Conservation (phyloP, 1,140 invertebrate genomes). For the Anoplophora glabripennis region DNA sequence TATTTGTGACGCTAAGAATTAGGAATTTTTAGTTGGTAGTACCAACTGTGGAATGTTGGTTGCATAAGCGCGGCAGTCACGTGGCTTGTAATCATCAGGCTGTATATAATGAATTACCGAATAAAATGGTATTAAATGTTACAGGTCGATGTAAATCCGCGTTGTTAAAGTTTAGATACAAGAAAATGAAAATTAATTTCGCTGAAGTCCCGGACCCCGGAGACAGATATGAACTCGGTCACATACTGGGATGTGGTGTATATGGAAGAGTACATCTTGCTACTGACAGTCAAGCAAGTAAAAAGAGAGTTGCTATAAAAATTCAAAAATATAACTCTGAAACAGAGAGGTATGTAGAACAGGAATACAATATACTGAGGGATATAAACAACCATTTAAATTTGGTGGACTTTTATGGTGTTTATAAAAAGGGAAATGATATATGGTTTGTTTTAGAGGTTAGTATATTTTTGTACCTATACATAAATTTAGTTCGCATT, state of each 20-base stretch:
- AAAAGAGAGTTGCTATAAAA: slow-evolving; percentile 77
- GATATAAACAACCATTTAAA: slow-evolving; percentile 76
- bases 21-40: too few species aligned
- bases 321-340: slow-evolving; percentile 71
- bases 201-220: slow-evolving; percentile 45
- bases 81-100: too few species aligned
- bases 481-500: neutral
- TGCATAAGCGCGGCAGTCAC: too few species aligned
- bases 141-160: neutral
- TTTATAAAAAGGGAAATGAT: slow-evolving; percentile 66
- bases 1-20: too few species aligned
- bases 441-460: slow-evolving; percentile 92
- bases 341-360: slow-evolving; percentile 67
- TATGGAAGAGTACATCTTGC: slow-evolving; percentile 64
- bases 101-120: too few species aligned
- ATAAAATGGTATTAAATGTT: neutral
- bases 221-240: slow-evolving; percentile 63
- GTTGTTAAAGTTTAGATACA: slow-evolving; percentile 22
- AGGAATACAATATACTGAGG: slow-evolving; percentile 80
- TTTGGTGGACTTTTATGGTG: slow-evolving; percentile 81
- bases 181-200: slow-evolving; percentile 24
- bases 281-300: slow-evolving; percentile 66
- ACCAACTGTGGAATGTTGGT: too few species aligned
- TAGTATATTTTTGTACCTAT: slow-evolving; percentile 38
- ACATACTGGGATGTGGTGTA: slow-evolving; percentile 69